Percentiles rank a stretch among this genome's conserved stretches.
These are phyloP conservation scores for Drosophila tsacasi DNA, from an alignment of 1,140 invertebrate genomes.

Conservation along the genomic window DNA sequence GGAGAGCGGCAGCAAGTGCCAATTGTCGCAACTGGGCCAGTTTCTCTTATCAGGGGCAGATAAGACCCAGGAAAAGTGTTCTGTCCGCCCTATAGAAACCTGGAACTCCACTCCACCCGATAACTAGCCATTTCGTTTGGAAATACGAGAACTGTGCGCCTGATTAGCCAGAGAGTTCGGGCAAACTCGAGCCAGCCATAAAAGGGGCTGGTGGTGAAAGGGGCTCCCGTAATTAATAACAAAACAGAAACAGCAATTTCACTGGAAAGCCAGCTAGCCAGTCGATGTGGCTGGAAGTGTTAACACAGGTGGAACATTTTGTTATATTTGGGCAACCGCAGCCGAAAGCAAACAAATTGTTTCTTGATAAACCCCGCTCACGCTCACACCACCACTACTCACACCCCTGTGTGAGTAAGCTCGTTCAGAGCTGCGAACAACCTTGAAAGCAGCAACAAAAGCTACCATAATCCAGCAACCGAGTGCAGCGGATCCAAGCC, in stretches of 20 bases:
- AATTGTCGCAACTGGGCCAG: constrained; percentile 42
- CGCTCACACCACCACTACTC: background rate
- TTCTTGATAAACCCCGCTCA: constrained; percentile 66
- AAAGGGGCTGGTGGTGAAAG: constrained; percentile 10
- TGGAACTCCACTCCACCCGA: constrained; percentile 18
- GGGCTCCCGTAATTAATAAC: constrained; percentile 55
- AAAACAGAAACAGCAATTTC: constrained; percentile 42
- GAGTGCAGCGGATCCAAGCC: constrained; percentile 12
- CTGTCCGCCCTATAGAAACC: background rate
- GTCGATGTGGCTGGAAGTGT: constrained; percentile 33
- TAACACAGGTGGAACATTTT: constrained; percentile 62
- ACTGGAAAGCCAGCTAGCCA: constrained; percentile 48
- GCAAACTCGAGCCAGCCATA: constrained; percentile 13
- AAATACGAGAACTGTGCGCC: constrained; percentile 13
- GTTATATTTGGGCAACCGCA: constrained; percentile 44
- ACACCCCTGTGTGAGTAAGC: constrained; percentile 22
- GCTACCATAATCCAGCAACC: constrained; percentile 48
- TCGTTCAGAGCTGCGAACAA: constrained; percentile 54
- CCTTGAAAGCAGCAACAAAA: constrained; percentile 63
- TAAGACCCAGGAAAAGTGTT: constrained; percentile 40
- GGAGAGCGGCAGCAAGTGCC: constrained; percentile 25
- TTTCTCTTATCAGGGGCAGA: constrained; percentile 57
- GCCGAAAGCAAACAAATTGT: constrained; percentile 54
- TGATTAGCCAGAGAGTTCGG: constrained; percentile 10
- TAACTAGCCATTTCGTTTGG: constrained; percentile 13